Conservation (phyloP, 1,140 invertebrate species). For the Conus betulinus region DNA sequence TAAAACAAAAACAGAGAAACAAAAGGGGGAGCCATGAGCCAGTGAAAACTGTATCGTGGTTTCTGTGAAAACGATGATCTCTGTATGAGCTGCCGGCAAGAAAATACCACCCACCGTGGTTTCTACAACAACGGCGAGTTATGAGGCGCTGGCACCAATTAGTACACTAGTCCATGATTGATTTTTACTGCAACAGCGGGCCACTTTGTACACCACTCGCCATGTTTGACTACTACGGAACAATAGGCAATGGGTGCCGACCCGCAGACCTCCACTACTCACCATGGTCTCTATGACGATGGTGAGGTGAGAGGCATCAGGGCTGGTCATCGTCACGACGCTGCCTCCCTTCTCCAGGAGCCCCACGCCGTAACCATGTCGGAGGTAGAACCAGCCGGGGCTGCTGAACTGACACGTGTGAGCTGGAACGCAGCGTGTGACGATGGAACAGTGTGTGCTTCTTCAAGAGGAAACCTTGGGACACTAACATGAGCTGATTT, state of each 20-base stretch:
- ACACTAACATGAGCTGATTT: too few species aligned
- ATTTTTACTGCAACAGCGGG: too few species aligned
- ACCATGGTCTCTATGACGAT: constrained; percentile 74
- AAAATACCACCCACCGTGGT: neutral
- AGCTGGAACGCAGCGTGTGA: constrained; percentile 48
- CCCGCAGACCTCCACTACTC: neutral
- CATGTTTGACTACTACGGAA: too few species aligned
- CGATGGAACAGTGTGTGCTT: neutral
- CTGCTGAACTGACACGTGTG: constrained; percentile 71
- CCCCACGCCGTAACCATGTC: constrained; percentile 64
- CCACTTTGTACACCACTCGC: too few species aligned
- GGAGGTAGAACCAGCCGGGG: constrained; percentile 68
- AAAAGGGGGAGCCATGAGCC: too few species aligned
- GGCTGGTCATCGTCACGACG: constrained; percentile 64
- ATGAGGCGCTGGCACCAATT: too few species aligned
- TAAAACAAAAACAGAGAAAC: too few species aligned
- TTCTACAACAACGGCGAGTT: too few species aligned
- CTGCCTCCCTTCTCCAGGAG: constrained; percentile 64
- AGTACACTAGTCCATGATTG: too few species aligned
- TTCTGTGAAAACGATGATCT: neutral
- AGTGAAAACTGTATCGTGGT: neutral
- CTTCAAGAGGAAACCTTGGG: too few species aligned
- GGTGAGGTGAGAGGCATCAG: constrained; percentile 62
- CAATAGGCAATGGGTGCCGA: too few species aligned
- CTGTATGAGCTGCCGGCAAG: neutral